Base-by-base conservation (phyloP, 1,140 invertebrate genomes). In the Heterodera schachtii region DNA sequence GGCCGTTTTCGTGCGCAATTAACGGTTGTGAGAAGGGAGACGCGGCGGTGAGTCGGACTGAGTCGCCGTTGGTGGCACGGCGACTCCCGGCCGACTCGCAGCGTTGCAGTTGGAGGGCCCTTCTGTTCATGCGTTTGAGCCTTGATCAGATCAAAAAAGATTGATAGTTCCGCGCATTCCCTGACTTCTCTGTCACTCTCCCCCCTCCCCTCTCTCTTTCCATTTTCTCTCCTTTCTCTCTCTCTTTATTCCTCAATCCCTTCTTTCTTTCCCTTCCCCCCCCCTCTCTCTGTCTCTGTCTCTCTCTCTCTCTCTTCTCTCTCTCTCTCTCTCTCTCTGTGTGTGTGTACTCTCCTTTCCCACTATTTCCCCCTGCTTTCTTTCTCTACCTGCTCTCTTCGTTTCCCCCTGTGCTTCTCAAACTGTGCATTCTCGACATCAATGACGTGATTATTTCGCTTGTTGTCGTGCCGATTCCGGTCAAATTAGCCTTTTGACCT, bases 361-460 rank as follows among this genome's bases (percentile, higher is more conserved):
- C 31, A 31, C 31, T 31, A 31, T 31, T 31, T 31, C 31, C 31
- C 31, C 31, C 31, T 31, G 31, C 57, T 3, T 19, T 16, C 57
- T 5, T 5, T n/a, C 69, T 52, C 69, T n/a, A 71, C 69, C 69
- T 71, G 2, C 31, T 41, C 43, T 71, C 69, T 46, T 71, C 69
- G 43, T 46, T 82, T 0, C 85, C 85, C 19, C 71, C 52, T 21
- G 83, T 82, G 31, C 73, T 82, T 21, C 84, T 52, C 44, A 87
- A 81, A 70, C 81, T 86, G 74, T 86, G 86, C 64, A 86, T 82
- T 3, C 86, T 81, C 66, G 74, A 79, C n/a, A 84, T 82, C 16
- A 86, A 75, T 13, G 84, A 87, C 13, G 86, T 86, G 43, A 86
- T 76, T 57, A 89, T 88, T 52, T 89, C 87, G 52, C 77, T 78